Evolutionary conservation across 2,797 vertebrate genomes (phyloP).

Genomic region (Xerus rutilus): DNA sequence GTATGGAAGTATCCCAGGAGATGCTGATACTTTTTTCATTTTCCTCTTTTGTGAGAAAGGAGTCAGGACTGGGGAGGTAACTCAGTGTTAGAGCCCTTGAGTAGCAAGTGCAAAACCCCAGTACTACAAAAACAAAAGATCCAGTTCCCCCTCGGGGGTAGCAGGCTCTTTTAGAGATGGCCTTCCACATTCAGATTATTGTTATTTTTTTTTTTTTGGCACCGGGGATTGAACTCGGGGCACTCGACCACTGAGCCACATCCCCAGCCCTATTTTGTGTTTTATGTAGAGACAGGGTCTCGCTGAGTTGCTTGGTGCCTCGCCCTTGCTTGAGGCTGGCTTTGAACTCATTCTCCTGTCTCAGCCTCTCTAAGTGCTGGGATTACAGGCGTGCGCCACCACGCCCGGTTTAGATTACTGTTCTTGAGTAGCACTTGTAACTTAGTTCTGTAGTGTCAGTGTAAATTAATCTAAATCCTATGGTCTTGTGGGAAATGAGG

Average conservation of each 20-base stretch:
- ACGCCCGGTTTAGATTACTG: background rate
- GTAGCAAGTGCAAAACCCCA: background rate
- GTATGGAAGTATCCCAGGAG: background rate
- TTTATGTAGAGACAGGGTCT: no score
- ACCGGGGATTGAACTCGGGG: no score
- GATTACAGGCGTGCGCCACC: no score
- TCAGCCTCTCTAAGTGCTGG: no score
- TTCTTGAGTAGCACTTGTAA: background rate
- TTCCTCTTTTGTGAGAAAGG: background rate
- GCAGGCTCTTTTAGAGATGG: background rate
- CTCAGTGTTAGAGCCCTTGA: background rate
- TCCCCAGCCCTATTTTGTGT: no score
- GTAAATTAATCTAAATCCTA: background rate
- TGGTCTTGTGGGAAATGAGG: conserved; percentile 18
- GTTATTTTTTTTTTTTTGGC: background rate
- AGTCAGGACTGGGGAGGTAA: background rate
- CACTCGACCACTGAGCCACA: no score
- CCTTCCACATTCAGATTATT: background rate
- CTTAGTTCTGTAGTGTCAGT: background rate
- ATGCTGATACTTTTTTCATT: background rate
- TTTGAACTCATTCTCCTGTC: no score
- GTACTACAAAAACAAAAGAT: background rate
- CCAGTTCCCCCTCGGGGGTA: background rate
- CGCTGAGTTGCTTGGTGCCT: no score
- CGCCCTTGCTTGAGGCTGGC: no score